phyloP scores from a whole-genome alignment of 1,140 invertebrate genomes.

The Hestina assimilis region DNA sequence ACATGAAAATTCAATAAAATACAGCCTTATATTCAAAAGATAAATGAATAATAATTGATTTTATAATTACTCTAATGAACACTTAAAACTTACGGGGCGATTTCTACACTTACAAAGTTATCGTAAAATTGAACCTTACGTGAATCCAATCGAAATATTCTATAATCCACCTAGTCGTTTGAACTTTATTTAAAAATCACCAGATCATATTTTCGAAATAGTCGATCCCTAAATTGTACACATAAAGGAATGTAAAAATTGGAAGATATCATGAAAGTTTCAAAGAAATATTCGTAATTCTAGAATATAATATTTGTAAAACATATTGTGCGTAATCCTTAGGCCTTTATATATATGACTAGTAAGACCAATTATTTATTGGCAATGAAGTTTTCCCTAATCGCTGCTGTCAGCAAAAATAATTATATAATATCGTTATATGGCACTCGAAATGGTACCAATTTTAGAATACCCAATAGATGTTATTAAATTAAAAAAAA shows the following conservation, averaged over 20 bases:
- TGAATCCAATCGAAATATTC: slow-evolving; percentile 30
- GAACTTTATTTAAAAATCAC: slow-evolving; percentile 69
- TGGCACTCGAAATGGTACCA: slow-evolving; percentile 1
- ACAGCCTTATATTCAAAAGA: slow-evolving; percentile 67
- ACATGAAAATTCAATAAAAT: slow-evolving; percentile 62
- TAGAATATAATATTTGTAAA: slow-evolving; percentile 31
- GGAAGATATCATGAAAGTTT: slow-evolving; percentile 49
- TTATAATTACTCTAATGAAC: slow-evolving; percentile 74
- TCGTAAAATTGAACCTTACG: slow-evolving; percentile 62
- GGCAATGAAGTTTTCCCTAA: neutral
- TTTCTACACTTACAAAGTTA: slow-evolving; percentile 43
- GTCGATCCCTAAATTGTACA: slow-evolving; percentile 39
- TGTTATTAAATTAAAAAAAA: too few relatives aligned
- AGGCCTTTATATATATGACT: slow-evolving; percentile 72
- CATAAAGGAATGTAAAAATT: slow-evolving; percentile 68
- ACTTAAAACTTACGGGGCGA: slow-evolving; percentile 70
- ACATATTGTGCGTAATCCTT: slow-evolving; percentile 63
- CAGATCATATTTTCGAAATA: slow-evolving; percentile 20
- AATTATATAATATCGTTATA: neutral
- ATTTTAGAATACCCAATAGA: too few relatives aligned
- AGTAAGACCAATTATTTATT: slow-evolving; percentile 59
- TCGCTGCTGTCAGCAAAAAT: neutral
- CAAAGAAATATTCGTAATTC: slow-evolving; percentile 33
- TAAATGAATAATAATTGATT: slow-evolving; percentile 65
- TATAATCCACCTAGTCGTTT: slow-evolving; percentile 53